Evolutionary conservation across 2,888 invertebrate genomes (phyloP).

Genomic region (Drosophila borborema): DNA sequence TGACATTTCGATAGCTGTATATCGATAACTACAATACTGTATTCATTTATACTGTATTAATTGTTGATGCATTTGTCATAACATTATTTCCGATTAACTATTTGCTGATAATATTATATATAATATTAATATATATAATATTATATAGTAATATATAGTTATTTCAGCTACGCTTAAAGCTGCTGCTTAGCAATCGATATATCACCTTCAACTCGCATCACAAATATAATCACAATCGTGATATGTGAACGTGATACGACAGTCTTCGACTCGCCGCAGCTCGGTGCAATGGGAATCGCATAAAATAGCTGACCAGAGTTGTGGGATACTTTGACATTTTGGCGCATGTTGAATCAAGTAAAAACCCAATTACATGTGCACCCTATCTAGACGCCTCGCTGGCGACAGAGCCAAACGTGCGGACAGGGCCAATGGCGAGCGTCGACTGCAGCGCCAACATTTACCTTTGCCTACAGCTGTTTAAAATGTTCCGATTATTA

Average conservation of each 20-base stretch:
- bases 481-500: constrained; percentile 51
- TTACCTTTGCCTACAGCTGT: constrained; percentile 26
- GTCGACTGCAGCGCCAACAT: constrained; percentile 17
- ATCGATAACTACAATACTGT: too few species aligned
- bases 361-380: constrained; percentile 76
- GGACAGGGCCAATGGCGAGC: constrained; percentile 55
- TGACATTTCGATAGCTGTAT: too few species aligned
- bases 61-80: too few species aligned
- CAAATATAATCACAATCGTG: background rate
- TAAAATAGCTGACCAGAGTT: constrained; percentile 46
- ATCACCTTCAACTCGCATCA: too few species aligned
- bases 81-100: too few species aligned
- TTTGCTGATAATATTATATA: too few species aligned
- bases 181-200: background rate
- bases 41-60: too few species aligned
- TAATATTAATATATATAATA: too few species aligned
- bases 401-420: constrained; percentile 62
- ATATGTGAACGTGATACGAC: background rate
- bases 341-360: constrained; percentile 75
- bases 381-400: constrained; percentile 55
- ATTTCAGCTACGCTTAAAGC: background rate
- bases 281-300: constrained; percentile 10
- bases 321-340: constrained; percentile 69
- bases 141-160: too few species aligned
- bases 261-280: background rate